Conservation (phyloP, 1,140 invertebrate species). For the Aphaenogaster ashmeadi region DNA sequence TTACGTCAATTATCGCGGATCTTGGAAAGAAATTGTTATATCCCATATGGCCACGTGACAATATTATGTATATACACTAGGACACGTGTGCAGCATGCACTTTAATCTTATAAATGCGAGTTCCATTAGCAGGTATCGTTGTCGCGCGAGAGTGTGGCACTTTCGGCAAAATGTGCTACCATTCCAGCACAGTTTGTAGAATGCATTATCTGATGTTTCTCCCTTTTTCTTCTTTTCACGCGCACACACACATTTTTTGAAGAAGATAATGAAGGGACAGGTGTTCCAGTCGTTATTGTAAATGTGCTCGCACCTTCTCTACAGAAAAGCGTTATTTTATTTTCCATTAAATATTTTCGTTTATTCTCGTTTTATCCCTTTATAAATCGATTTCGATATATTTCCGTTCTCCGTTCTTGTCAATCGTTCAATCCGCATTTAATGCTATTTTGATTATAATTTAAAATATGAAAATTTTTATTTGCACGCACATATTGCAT, state of each 20-base stretch:
- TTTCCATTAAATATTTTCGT: conserved; percentile 22
- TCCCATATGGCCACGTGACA: background rate
- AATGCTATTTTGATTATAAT: conserved; percentile 35
- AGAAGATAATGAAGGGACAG: conserved; percentile 49
- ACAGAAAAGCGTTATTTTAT: background rate
- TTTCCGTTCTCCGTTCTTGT: background rate
- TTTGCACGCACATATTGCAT: background rate
- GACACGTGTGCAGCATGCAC: background rate
- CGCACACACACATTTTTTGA: background rate
- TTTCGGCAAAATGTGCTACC: background rate
- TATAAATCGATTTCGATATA: background rate
- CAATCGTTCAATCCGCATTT: background rate
- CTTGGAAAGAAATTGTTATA: background rate
- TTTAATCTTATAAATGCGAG: conserved; percentile 28
- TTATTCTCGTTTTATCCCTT: conserved; percentile 2
- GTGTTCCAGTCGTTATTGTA: background rate
- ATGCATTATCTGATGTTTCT: conserved; percentile 11
- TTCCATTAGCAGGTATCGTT: conserved; percentile 29
- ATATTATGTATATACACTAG: background rate
- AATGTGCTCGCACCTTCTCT: background rate
- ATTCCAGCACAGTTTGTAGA: background rate
- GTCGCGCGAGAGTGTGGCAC: background rate
- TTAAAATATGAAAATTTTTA: conserved; percentile 6
- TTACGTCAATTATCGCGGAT: background rate
- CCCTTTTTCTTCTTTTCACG: background rate